These are phyloP conservation scores for Aldrovandia affinis DNA, from an alignment of 2,797 vertebrate species.

Conservation along the genomic window DNA sequence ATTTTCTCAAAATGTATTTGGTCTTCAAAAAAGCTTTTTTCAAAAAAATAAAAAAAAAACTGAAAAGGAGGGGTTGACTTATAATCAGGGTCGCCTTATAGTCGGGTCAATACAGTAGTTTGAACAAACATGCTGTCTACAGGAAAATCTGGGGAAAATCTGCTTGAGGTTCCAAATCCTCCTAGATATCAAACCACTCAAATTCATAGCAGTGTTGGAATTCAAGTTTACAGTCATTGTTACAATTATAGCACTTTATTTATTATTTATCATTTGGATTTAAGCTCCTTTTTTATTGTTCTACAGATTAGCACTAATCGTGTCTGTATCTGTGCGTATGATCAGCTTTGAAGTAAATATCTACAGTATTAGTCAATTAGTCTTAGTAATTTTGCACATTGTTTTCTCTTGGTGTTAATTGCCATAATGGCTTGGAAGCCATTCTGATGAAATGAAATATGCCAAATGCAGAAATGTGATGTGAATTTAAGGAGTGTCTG, in stretches of 20 bases:
- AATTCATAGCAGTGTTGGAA: neutral
- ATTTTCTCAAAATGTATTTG: too few species aligned
- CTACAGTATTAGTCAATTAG: too few species aligned
- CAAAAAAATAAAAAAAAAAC: too few species aligned
- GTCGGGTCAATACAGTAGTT: too few species aligned
- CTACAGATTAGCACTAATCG: neutral
- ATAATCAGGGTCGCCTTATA: too few species aligned
- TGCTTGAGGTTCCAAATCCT: neutral
- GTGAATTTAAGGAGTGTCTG: neutral
- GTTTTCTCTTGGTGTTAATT: neutral
- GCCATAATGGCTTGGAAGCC: neutral
- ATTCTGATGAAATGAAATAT: neutral
- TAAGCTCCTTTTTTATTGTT: neutral
- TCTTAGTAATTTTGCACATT: too few species aligned
- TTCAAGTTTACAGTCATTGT: neutral
- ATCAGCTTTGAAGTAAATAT: too few species aligned
- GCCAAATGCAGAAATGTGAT: neutral
- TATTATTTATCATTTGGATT: neutral
- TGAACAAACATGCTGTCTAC: neutral
- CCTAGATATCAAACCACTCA: neutral
- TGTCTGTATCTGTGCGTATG: neutral
- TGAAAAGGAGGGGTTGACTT: too few species aligned
- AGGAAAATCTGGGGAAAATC: neutral
- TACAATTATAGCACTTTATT: too few species aligned
- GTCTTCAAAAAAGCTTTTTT: too few species aligned